Evolutionary conservation across 35 echinoderm and acorn worm species (phyloP), one percentile per base, ranked within the genome.

Genomic region (Anneissia japonica): DNA sequence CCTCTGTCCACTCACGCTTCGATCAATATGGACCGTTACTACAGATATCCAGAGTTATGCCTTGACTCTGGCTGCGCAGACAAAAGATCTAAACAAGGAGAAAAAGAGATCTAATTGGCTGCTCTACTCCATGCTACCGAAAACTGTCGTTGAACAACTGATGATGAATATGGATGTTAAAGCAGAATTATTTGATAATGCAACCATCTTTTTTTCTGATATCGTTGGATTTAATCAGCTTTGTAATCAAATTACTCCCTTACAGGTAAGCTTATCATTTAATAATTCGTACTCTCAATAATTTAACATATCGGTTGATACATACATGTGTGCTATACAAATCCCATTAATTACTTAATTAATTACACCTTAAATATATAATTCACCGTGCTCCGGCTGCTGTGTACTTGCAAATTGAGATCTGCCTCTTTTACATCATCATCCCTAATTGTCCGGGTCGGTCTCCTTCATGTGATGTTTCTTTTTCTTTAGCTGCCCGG

Each of bases 1-100:
- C 34, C 84, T 87, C 13, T 92, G 91, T 46, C 91, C 91, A 14
- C 46, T 92, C 3, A 92, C 75, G 4, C 81, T 92, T 0, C 74
- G 85, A 33, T 86, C 91, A 9, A 79, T 92, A 31, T 92, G 91
- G 91, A 80, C 91, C 17, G 41, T 92, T 35, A 92, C 91, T 32
- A 92, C 91, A 1, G 91, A 88, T n/a, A 76, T 92, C 12, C 91
- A 92, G 43, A 92, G 88, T 75, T 92, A 88, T 82, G 91, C 91
- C 32, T 81, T 92, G 0, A 88, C 76, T 34, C 43, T 92, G 33
- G 91, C 86, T 13, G 26, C 79, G 19, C 91, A 92, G 86, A 92
- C 91, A 37, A 87, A 87, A 34, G 86, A 46, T 9, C 46, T 88
- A 31, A 92, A 92, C 73, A 87, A 82, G 23, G 84, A 92, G 75